These are phyloP conservation scores for Teleogryllus oceanicus DNA, from an alignment of 2,888 invertebrate species.

Conservation along the genomic window DNA sequence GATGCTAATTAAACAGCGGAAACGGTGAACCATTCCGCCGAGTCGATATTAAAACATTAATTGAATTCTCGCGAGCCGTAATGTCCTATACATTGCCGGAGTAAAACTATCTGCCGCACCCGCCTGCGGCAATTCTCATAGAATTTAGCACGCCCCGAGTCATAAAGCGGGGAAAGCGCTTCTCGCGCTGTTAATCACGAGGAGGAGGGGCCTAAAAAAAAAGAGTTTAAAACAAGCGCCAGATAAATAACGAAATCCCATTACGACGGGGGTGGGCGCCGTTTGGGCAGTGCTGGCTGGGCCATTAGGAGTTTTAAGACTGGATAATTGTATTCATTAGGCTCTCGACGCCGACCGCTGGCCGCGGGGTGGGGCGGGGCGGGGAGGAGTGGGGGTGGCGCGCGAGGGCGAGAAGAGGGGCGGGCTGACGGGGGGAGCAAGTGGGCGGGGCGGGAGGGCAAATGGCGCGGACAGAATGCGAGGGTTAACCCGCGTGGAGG, in stretches of 20 bases:
- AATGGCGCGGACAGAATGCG: not conserved
- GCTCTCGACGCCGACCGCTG: not conserved
- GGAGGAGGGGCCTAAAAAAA: not conserved
- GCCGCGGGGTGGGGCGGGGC: not conserved
- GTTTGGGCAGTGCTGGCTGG: not conserved
- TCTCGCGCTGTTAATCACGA: not conserved
- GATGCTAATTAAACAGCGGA: too few relatives aligned
- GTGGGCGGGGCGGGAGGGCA: not conserved
- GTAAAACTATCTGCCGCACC: not conserved
- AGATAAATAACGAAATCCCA: constrained; percentile 1
- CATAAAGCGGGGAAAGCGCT: not conserved
- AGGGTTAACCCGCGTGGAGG: not conserved
- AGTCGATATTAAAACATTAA: too few relatives aligned
- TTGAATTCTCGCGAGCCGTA: too few relatives aligned
- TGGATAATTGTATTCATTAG: constrained; percentile 11
- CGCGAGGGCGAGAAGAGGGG: not conserved
- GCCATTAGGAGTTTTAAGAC: constrained; percentile 18
- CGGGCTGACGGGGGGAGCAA: not conserved
- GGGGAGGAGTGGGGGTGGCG: not conserved
- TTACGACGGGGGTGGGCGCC: not conserved
- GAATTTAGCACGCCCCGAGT: not conserved
- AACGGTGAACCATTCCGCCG: too few relatives aligned
- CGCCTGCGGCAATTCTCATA: not conserved
- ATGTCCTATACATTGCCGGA: too few relatives aligned
- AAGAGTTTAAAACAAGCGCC: not conserved